These are phyloP conservation scores for Eurytoma californica DNA, from an alignment of 2,888 invertebrate species.

Conservation along the genomic window DNA sequence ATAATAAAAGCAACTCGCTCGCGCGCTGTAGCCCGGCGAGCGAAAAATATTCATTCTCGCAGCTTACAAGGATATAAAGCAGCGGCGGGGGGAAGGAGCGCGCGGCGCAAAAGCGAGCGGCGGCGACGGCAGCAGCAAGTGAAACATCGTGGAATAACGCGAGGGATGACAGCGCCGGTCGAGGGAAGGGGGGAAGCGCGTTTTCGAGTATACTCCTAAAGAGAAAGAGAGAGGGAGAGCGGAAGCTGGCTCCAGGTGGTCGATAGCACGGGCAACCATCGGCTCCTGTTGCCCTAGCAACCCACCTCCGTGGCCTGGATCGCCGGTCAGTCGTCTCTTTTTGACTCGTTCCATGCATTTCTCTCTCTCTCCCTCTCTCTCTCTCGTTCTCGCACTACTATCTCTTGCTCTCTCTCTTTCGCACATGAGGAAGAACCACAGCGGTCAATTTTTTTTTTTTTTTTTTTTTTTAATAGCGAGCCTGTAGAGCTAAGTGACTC, in stretches of 20 bases:
- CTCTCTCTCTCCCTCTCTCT: background rate
- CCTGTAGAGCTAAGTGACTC: no score
- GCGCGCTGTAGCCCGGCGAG: no score
- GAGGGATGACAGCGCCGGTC: background rate
- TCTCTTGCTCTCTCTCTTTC: background rate
- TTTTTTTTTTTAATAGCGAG: no score
- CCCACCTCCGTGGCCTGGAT: constrained; percentile 64
- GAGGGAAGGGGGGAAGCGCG: background rate
- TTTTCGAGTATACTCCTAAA: no score
- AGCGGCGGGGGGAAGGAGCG: no score
- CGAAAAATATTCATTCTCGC: no score
- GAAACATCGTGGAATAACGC: background rate
- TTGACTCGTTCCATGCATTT: background rate
- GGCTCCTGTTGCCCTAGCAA: constrained; percentile 65
- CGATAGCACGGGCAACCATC: constrained; percentile 37
- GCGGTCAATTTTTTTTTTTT: no score
- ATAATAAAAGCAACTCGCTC: no score
- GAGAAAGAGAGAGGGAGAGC: constrained; percentile 29
- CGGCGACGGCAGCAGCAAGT: background rate
- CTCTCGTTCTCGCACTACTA: background rate
- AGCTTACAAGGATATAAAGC: no score
- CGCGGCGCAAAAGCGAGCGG: background rate
- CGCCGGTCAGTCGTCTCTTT: constrained; percentile 53
- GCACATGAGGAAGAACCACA: background rate
- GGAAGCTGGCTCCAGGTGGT: constrained; percentile 49